A percentile compares a stretch with the other conserved stretches of the same genome.
These are phyloP conservation scores for Platyscapa corneri DNA, from an alignment of 1,140 invertebrate genomes.

Conservation along the genomic window DNA sequence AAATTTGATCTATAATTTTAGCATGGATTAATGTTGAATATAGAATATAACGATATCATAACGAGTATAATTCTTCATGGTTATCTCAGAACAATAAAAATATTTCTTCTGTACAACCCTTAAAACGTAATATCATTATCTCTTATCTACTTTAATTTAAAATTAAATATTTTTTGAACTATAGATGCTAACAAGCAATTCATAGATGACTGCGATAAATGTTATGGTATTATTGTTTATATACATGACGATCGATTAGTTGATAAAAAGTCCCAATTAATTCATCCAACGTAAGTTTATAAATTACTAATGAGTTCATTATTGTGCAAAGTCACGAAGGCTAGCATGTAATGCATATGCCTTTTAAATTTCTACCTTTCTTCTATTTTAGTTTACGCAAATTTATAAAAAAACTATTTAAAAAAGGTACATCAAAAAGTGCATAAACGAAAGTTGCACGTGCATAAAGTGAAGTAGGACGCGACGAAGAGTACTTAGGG, in stretches of 20 bases:
- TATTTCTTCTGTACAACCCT: neutral
- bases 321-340: neutral
- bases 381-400: neutral
- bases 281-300: neutral
- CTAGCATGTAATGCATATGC: neutral
- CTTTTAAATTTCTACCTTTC: neutral
- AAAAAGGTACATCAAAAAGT: neutral
- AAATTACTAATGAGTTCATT: neutral
- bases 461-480: neutral
- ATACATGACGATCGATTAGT: neutral
- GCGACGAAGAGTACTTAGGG: neutral
- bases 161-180: neutral
- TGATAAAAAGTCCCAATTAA: neutral
- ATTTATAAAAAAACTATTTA: too few species aligned
- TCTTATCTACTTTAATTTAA: neutral
- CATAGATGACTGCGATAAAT: neutral
- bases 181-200: neutral
- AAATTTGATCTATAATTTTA: neutral
- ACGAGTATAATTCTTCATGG: neutral
- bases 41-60: neutral
- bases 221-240: neutral
- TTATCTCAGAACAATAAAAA: neutral
- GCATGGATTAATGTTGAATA: neutral
- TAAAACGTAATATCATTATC: neutral
- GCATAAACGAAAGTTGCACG: neutral